Percentiles rank a stretch among this genome's conserved stretches.
phyloP scores from a whole-genome alignment of 2,888 invertebrate species.

The Eugnorisma glareosa region DNA sequence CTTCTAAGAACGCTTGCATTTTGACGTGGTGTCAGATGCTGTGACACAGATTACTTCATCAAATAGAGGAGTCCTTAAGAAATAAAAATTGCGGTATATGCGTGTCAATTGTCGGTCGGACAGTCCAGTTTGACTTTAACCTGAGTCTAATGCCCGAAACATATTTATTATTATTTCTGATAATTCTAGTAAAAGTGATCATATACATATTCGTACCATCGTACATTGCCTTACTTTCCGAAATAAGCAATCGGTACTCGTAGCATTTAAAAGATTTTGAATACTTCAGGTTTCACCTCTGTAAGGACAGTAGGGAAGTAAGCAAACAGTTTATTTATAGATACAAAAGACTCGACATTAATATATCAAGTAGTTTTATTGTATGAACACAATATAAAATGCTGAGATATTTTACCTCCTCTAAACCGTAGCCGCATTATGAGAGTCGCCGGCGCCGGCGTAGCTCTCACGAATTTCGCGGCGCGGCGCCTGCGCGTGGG shows the following conservation, averaged over 20 bases:
- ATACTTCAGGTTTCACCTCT: not conserved
- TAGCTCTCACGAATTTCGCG: slow-evolving; percentile 89
- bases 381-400: slow-evolving; percentile 61
- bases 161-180: not conserved
- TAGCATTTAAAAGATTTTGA: not conserved
- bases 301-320: slow-evolving; percentile 8
- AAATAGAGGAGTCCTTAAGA: not conserved
- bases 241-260: not conserved
- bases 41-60: slow-evolving; percentile 5
- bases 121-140: not conserved
- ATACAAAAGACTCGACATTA: slow-evolving; percentile 43
- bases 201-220: not conserved
- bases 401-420: slow-evolving; percentile 62
- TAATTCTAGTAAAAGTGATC: not conserved
- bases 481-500: slow-evolving; percentile 88
- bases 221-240: not conserved
- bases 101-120: not conserved
- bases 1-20: slow-evolving; percentile 35
- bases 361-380: slow-evolving; percentile 58
- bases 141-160: not conserved
- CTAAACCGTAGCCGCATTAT: slow-evolving; percentile 72
- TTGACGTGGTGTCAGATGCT: not conserved
- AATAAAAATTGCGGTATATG: not conserved
- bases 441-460: slow-evolving; percentile 80
- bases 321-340: slow-evolving; percentile 43